Conservation (phyloP, 2,797 vertebrate species). For the Furcifer pardalis region DNA sequence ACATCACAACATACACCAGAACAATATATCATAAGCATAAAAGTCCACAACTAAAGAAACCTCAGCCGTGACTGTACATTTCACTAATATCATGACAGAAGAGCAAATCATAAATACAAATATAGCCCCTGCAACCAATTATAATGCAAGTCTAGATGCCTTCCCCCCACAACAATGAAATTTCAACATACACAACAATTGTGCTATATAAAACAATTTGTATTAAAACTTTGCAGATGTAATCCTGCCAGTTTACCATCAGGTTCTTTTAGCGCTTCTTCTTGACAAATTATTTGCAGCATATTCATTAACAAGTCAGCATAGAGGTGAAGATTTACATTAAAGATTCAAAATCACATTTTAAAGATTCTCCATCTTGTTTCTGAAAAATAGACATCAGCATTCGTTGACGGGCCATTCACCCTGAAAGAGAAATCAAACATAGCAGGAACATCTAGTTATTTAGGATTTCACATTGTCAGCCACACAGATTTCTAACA, state of each 20-base stretch:
- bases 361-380: background rate
- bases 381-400: conserved; percentile 13
- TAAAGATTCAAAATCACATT: conserved; percentile 16
- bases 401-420: conserved; percentile 46
- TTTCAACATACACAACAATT: background rate
- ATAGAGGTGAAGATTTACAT: conserved; percentile 37
- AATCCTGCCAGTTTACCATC: background rate
- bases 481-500: conserved; percentile 15
- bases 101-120: conserved; percentile 30
- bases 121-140: conserved; percentile 30
- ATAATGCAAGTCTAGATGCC: background rate
- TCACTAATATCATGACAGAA: conserved; percentile 34
- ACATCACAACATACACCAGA: conserved; percentile 13
- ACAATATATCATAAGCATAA: conserved; percentile 47
- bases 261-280: background rate
- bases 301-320: background rate
- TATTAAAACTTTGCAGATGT: conserved; percentile 22
- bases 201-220: background rate
- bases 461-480: conserved; percentile 5
- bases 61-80: conserved; percentile 42
- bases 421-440: conserved; percentile 62
- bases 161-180: background rate
- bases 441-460: conserved; percentile 22
- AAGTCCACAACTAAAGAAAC: conserved; percentile 2
- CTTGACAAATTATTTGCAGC: background rate